phyloP scores from a whole-genome alignment of 1,140 invertebrate genomes.

The Phymastichus coffea region DNA sequence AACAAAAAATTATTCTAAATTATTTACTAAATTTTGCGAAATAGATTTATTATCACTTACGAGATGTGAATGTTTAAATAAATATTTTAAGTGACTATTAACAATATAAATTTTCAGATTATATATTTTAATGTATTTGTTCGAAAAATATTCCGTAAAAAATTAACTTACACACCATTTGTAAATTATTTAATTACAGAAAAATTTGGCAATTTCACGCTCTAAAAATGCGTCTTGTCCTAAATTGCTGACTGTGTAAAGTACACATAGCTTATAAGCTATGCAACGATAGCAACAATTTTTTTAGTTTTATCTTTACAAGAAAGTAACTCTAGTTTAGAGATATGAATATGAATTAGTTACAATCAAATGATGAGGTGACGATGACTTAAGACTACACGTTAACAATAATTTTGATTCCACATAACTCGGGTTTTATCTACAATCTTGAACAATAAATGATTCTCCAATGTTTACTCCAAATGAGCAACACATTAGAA shows the following conservation, averaged over 20 bases:
- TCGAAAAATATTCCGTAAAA: constrained; percentile 24
- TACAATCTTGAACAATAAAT: constrained; percentile 12
- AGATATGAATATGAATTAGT: constrained; percentile 10
- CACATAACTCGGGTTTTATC: constrained; percentile 11
- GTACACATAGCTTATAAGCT: constrained; percentile 2
- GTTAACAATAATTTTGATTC: constrained; percentile 27
- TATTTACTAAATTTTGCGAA: background rate
- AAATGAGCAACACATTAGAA: constrained; percentile 1
- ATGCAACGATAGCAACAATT: constrained; percentile 22
- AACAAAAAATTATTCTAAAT: constrained; percentile 8
- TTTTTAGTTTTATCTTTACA: constrained; percentile 1
- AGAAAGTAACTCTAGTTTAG: too few species aligned
- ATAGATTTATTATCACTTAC: background rate
- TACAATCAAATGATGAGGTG: constrained; percentile 21
- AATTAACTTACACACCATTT: constrained; percentile 15
- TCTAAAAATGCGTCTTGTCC: constrained; percentile 12
- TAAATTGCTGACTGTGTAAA: constrained; percentile 14
- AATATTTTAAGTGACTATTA: constrained; percentile 19
- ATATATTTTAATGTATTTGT: constrained; percentile 20
- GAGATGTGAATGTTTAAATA: constrained; percentile 20
- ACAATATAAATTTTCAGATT: constrained; percentile 5
- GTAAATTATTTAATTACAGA: constrained; percentile 11
- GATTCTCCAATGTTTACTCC: constrained; percentile 6
- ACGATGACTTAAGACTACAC: constrained; percentile 17
- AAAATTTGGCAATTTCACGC: constrained; percentile 22